Base-by-base conservation (phyloP, 2,888 invertebrate genomes). In the Scaptomyza parva region DNA sequence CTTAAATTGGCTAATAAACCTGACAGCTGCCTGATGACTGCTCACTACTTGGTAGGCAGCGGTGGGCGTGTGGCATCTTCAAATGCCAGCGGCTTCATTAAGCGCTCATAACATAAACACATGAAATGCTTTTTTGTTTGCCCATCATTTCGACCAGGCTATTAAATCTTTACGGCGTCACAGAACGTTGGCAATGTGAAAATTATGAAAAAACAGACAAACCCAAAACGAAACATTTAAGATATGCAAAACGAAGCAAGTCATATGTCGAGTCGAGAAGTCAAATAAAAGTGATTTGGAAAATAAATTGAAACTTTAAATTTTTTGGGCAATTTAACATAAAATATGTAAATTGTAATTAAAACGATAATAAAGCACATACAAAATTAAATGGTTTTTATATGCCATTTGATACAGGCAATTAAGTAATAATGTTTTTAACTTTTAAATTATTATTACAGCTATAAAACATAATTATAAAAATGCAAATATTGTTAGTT, bases 1-100 rank as follows among this genome's bases (percentile, higher is more conserved):
- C 82, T 88, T 66, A 82, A 82, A 88, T 82, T 82, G 88, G 82
- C 82, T 86, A 82, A 82, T 82, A 82, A 82, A 82, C 86, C 83
- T 76, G 81, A 70, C 83, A 82, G 78, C 79, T 72, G 72, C 44
- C n/a, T n/a, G n/a, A n/a, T n/a, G n/a, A n/a, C n/a, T n/a, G n/a
- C n/a, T n/a, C 63, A 33, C 33, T 22, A 28, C 47, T 44, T 17
- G n/a, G 30, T n/a, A 9, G 28, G n/a, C 39, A 51, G 52, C 26
- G 44, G 45, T 58, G 62, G 74, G 71, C 83, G 72, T 82, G 79
- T 65, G 69, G 41, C 63, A 77, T 70, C 61, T 68, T 63, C 35
- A 85, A 87, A 82, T 85, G 79, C 86, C 67, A 82, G 88, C 72
- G 86, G 88, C 86, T 87, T 82, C 79, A 82, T 87, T 85, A 82